Evolutionary conservation across 2,888 invertebrate genomes (phyloP).

Genomic region (Rotaria macrura): DNA sequence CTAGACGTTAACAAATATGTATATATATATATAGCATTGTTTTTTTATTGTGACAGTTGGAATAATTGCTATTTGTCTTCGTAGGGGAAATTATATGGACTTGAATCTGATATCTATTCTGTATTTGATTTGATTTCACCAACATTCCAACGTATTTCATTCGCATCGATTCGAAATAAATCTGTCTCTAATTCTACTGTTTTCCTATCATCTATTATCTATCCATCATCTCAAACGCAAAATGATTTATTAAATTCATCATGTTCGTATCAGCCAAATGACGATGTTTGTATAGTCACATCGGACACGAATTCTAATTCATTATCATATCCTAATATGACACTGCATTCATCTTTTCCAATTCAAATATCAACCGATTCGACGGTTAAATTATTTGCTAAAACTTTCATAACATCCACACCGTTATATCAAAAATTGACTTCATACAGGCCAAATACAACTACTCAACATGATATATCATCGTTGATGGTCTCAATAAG

Average conservation of each 20-base stretch:
- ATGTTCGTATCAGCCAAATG: not conserved
- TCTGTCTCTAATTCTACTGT: not conserved
- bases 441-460: not conserved
- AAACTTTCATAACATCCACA: not conserved
- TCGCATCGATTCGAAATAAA: not conserved
- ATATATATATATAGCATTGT: too few relatives aligned
- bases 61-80: not conserved
- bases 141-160: slow-evolving; percentile 11
- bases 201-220: not conserved
- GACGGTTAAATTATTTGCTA: not conserved
- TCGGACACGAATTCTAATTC: not conserved
- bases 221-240: not conserved
- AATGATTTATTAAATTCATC: not conserved
- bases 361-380: not conserved
- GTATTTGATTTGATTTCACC: slow-evolving; percentile 14
- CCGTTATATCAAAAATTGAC: not conserved
- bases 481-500: not conserved
- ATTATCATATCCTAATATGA: not conserved
- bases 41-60: not conserved
- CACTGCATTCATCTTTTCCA: not conserved
- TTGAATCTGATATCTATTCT: slow-evolving; percentile 2
- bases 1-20: too few relatives aligned
- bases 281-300: not conserved
- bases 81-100: not conserved
- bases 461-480: not conserved